These are phyloP conservation scores for Xestia rhomboidea DNA, from an alignment of 2,888 invertebrate species.

Conservation along the genomic window DNA sequence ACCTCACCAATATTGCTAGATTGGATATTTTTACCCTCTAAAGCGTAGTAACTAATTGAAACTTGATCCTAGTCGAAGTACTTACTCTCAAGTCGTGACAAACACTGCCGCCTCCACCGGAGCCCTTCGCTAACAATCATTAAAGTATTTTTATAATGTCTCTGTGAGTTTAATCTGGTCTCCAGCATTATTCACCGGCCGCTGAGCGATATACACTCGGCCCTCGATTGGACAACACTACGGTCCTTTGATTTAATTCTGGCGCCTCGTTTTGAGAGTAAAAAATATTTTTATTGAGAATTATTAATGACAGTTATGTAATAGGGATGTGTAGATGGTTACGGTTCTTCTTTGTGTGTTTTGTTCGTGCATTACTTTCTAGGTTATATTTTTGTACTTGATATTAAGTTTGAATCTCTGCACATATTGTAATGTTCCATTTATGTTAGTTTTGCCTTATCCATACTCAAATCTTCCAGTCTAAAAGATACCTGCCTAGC, in stretches of 20 bases:
- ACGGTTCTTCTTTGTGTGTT: slow-evolving; percentile 3
- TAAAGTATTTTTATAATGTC: slow-evolving; percentile 77
- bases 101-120: slow-evolving; percentile 63
- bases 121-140: slow-evolving; percentile 70
- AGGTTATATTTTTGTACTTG: neutral
- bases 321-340: slow-evolving; percentile 25
- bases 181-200: slow-evolving; percentile 82
- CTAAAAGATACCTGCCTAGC: neutral
- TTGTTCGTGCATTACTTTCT: neutral
- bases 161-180: slow-evolving; percentile 82
- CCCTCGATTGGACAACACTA: slow-evolving; percentile 52
- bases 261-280: slow-evolving; percentile 57
- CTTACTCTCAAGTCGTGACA: neutral
- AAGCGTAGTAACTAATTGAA: neutral
- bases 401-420: neutral
- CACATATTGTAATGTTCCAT: neutral
- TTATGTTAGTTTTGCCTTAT: neutral
- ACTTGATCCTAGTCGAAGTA: neutral
- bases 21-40: neutral
- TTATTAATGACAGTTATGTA: slow-evolving; percentile 63
- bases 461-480: neutral
- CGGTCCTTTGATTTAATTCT: slow-evolving; percentile 55
- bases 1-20: neutral
- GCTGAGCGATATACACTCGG: slow-evolving; percentile 83
- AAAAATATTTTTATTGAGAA: slow-evolving; percentile 53